Base-by-base conservation (phyloP, 2,113 vertebrate species). In the Cottus gobio region DNA sequence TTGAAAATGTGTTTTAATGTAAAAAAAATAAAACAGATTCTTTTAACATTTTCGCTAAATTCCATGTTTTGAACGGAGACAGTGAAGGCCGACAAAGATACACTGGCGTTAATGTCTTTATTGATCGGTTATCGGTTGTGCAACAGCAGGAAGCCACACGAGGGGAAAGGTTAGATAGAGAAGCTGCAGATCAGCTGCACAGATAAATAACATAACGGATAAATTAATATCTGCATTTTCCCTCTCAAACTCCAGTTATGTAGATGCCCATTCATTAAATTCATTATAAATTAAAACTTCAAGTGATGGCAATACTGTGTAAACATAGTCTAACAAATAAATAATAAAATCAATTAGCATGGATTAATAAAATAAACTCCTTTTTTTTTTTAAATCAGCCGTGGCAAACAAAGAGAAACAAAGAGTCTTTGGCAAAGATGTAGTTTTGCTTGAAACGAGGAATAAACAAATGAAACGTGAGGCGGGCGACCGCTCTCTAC, bases 381-480 rank as follows among this genome's bases (percentile, higher is more conserved):
- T 73, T 69, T 84, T 26, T 30, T 73, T 69, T 84, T 26, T 30
- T 68, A 85, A 82, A 66, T 65, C 39, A 67, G 24, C 39, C 22
- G 34, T 85, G 78, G 75, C 77, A 77, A 50, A 74, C 3, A 24
- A 78, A 67, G 72, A 71, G 44, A 78, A 86, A 83, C 75, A 69
- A 56, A 83, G 71, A 63, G 52, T 92, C 85, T 92, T 91, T 93
- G 92, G 91, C 88, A 90, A 84, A 87, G 61, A 88, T 77, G 78
- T 61, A 8, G 75, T 75, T 86, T 86, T 81, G 69, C 77, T 72
- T 71, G 12, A 26, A 84, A 80, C 1, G 1, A 75, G 20, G 69
- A 78, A 8, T 28, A 44, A 82, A 70, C 37, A 66, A 74, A 79
- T 24, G 1, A 46, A 39, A 82, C 85, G 65, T 83, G 85, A 90